These are phyloP conservation scores for Eurytoma californica DNA, from an alignment of 2,888 invertebrate genomes.

Conservation along the genomic window DNA sequence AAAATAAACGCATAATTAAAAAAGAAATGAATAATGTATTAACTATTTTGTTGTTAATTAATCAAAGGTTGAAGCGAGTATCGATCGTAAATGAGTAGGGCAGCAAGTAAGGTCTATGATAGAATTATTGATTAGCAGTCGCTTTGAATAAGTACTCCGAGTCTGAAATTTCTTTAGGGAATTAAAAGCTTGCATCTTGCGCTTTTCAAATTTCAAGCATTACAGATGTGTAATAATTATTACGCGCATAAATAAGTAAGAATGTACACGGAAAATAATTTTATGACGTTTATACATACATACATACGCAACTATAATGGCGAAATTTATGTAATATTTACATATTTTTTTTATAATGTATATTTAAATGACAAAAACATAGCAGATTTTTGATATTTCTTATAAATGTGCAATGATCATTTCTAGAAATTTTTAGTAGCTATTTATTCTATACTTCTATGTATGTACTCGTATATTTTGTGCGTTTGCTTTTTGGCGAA, in stretches of 20 bases:
- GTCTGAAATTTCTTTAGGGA: not conserved
- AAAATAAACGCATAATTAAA: no score
- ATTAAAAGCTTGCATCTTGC: not conserved
- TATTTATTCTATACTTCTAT: constrained; percentile 24
- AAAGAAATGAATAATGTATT: no score
- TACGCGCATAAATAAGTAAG: not conserved
- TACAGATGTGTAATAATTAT: not conserved
- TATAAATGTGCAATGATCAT: constrained; percentile 22
- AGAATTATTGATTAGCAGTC: no score
- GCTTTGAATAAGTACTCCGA: not conserved
- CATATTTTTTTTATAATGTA: constrained; percentile 43
- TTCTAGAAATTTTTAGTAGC: constrained; percentile 36
- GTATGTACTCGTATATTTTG: not conserved
- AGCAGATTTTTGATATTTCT: constrained; percentile 48
- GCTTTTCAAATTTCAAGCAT: not conserved
- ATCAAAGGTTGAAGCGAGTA: no score
- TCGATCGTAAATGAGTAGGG: no score
- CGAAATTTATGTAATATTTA: constrained; percentile 16
- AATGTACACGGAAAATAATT: constrained; percentile 3
- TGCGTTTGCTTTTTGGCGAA: not conserved
- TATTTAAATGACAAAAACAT: constrained; percentile 30
- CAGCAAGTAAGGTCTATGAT: no score
- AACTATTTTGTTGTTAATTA: no score
- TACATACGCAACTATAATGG: constrained; percentile 9
- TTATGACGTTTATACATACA: constrained; percentile 7